Conservation (phyloP, 53 echinoderm and acorn worm species). For the Apostichopus leukothele region DNA sequence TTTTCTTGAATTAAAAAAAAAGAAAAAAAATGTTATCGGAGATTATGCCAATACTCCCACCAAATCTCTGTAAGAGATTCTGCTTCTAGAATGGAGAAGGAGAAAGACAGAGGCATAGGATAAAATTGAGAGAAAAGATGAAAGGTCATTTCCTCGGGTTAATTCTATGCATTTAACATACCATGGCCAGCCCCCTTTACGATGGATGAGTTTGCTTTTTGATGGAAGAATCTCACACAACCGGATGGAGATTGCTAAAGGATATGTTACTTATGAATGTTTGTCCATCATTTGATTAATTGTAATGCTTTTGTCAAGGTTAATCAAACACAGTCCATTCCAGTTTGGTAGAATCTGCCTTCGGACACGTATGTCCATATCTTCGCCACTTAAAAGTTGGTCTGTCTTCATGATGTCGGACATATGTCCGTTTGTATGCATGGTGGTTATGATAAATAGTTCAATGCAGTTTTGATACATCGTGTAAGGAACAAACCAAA, state of each 20-base stretch:
- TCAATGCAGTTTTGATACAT: no score
- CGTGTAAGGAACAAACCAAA: no score
- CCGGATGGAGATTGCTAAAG: not conserved
- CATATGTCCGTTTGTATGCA: no score
- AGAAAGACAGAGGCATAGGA: not conserved
- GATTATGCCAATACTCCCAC: not conserved
- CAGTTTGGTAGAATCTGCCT: not conserved
- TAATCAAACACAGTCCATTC: not conserved
- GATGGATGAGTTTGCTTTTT: not conserved
- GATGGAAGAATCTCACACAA: not conserved
- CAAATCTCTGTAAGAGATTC: not conserved
- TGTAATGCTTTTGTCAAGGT: not conserved
- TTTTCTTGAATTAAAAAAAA: conserved; percentile 57
- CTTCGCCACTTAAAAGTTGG: no score
- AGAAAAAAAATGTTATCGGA: not conserved
- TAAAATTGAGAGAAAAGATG: not conserved
- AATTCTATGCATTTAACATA: conserved; percentile 9
- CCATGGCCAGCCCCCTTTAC: not conserved
- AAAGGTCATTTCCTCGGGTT: not conserved
- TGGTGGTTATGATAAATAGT: no score
- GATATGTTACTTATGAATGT: not conserved
- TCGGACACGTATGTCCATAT: no score
- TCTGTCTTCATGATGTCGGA: no score
- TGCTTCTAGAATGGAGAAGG: not conserved
- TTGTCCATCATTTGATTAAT: not conserved